Conservation (phyloP, 2,113 vertebrate species). For the Dasyurus viverrinus region DNA sequence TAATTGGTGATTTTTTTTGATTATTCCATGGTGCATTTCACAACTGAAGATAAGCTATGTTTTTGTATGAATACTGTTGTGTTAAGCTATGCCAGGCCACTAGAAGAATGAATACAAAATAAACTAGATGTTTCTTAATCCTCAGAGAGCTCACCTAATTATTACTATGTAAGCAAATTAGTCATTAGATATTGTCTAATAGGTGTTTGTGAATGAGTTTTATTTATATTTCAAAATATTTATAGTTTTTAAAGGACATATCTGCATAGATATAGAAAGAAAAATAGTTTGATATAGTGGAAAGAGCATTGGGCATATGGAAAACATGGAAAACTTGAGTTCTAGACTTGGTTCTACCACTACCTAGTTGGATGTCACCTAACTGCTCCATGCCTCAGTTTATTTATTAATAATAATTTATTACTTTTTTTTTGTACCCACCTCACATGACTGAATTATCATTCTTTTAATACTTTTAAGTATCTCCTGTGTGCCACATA, state of each 20-base stretch:
- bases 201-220: not conserved
- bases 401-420: not conserved
- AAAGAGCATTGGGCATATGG: not conserved
- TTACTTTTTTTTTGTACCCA: not conserved
- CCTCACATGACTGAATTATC: not conserved
- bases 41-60: not conserved
- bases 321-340: not conserved
- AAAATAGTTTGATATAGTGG: not conserved
- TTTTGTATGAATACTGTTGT: too few relatives aligned
- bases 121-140: not conserved
- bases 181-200: not conserved
- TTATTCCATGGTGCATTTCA: not conserved
- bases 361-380: not conserved
- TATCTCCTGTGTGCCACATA: not conserved
- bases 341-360: not conserved
- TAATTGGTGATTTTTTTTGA: not conserved
- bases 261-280: not conserved
- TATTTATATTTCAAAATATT: not conserved
- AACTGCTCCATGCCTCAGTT: not conserved
- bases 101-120: not conserved
- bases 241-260: not conserved
- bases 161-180: not conserved
- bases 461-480: not conserved
- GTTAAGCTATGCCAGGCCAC: too few relatives aligned
- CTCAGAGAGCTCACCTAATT: not conserved